Conservation (phyloP, 1,140 invertebrate genomes). For the Brevipalpus yothersi region DNA sequence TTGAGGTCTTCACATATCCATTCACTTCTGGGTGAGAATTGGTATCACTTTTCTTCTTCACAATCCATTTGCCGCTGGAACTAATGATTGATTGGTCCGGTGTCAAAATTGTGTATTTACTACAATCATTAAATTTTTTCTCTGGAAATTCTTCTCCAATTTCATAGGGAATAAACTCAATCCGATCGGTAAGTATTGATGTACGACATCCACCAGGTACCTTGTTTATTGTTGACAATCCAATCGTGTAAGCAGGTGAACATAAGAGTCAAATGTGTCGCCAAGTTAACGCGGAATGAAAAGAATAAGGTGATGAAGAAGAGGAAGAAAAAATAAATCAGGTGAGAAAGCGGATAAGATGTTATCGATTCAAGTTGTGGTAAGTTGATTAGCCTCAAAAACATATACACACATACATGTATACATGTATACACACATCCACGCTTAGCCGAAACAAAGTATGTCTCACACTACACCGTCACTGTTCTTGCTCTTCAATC, state of each 20-base stretch:
- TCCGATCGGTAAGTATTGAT: not conserved
- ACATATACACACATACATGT: not conserved
- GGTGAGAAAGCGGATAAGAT: not conserved
- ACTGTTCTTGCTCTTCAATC: not conserved
- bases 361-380: not conserved
- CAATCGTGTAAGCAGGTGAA: not conserved
- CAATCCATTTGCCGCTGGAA: not conserved
- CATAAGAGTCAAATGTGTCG: not conserved
- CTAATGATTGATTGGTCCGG: not conserved
- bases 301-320: not conserved
- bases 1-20: not conserved
- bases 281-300: not conserved
- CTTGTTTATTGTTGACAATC: not conserved
- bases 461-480: not conserved
- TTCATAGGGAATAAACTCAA: not conserved
- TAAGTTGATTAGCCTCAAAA: not conserved
- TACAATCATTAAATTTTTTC: not conserved
- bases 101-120: not conserved
- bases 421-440: not conserved
- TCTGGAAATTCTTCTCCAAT: not conserved
- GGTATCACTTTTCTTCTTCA: not conserved
- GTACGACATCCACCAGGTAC: not conserved
- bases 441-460: not conserved
- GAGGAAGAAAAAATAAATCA: not conserved
- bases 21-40: not conserved